Evolutionary conservation across 1,140 invertebrate genomes (phyloP), one percentile per base, ranked within the genome.

Genomic region (Drepana arcuata): DNA sequence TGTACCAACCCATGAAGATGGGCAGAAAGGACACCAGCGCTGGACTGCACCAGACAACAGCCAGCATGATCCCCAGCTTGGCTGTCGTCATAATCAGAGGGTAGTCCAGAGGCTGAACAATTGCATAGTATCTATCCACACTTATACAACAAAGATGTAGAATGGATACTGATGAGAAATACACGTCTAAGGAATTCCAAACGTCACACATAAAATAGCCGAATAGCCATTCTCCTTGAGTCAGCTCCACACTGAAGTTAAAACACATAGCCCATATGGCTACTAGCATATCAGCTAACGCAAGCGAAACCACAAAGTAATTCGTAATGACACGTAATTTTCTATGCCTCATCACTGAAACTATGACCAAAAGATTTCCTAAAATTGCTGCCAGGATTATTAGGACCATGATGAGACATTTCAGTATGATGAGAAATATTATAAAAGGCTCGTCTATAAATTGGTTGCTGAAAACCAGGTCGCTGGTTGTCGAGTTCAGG

Each of bases 101-200:
- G 74, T 96, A 95, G 68, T 96, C 93, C 33, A 96, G 67, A 0
- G 94, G 94, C 59, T 94, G 92, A 1, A 95, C 94, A 18, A 96
- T 96, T 2, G 94, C 94, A 73, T 94, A 95, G 60, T 95, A 95
- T 66, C 95, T 84, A 52, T 92, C 91, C 16, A 96, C 92, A 53
- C 83, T 97, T 78, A 96, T 97, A 82, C 93, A 98, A 62, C 93
- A 96, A 25, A 97, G 81, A 72, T 97, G 95, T 14, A 96, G 85
- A 13, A 97, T 96, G 16, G 94, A 96, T 0, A 93, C 93, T 0
- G 95, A 97, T 27, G 92, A 95, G 73, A 97, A 98, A 61, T 96
- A 94, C 1, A 98, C 96, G 77, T 98, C 96, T 48, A 97, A 88
- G 0, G 94, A 95, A 69, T 97, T 98, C 93, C 95, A 98, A 6